Evolutionary conservation across 2,113 vertebrate species (phyloP).

Genomic region (Suncus etruscus): DNA sequence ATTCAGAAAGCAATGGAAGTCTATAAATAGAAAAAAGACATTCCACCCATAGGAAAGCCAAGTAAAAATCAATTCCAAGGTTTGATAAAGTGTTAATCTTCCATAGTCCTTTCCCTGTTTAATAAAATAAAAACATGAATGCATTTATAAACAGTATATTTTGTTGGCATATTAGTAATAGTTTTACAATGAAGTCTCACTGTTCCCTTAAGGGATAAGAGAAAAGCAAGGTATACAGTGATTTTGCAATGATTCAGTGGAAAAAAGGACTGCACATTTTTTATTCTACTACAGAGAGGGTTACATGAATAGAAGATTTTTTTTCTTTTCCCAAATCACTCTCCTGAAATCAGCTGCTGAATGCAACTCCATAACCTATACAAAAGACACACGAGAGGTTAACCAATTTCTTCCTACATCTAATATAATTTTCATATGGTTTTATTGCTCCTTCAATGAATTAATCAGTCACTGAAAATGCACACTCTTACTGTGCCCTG

Average conservation of each 20-base stretch:
- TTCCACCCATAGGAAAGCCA: neutral
- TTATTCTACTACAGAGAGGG: constrained; percentile 24
- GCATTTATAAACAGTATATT: neutral
- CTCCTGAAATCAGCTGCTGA: constrained; percentile 25
- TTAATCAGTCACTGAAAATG: constrained; percentile 60
- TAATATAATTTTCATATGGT: constrained; percentile 42
- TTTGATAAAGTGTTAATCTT: neutral
- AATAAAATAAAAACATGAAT: neutral
- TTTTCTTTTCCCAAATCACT: constrained; percentile 58
- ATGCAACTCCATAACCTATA: constrained; percentile 6
- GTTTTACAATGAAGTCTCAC: constrained; percentile 3
- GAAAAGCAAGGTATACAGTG: neutral
- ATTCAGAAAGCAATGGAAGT: constrained; percentile 40
- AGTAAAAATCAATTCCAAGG: neutral
- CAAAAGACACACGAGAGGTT: constrained; percentile 43
- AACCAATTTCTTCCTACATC: constrained; percentile 44
- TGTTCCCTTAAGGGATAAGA: neutral
- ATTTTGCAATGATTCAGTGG: neutral
- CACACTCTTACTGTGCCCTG: neutral
- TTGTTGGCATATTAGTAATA: neutral
- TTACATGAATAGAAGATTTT: constrained; percentile 31
- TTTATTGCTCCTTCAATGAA: constrained; percentile 59
- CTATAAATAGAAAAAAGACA: constrained; percentile 34
- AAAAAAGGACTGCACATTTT: neutral
- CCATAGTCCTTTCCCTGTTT: neutral